A percentile compares a stretch with the other conserved stretches of the same genome.
Evolutionary conservation across 2,888 invertebrate species (phyloP).

Genomic region (Orchestes rusci): DNA sequence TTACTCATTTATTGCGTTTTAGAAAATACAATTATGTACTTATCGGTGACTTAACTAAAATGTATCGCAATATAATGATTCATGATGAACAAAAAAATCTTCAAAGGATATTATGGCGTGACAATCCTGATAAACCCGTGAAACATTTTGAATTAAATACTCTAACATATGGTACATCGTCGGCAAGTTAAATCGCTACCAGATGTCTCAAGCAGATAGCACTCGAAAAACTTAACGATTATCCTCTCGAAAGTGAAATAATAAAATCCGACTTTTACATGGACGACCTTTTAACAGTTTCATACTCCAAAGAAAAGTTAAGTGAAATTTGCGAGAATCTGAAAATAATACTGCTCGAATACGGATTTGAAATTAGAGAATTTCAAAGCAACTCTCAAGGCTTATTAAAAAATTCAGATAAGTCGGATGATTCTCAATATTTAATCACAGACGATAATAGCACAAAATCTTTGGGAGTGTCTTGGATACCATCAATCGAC

Average conservation of each 20-base stretch:
- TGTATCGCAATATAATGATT: no score
- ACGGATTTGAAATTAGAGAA: background rate
- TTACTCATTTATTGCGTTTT: background rate
- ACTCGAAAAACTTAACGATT: background rate
- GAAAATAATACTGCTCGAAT: background rate
- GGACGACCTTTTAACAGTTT: background rate
- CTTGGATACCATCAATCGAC: background rate
- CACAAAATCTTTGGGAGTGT: background rate
- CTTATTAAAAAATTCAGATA: background rate
- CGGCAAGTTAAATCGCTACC: no score
- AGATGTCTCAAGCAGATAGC: background rate
- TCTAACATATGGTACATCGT: no score
- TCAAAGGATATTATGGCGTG: no score
- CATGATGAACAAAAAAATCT: no score
- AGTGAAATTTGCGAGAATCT: background rate
- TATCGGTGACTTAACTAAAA: no score
- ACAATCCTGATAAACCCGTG: no score
- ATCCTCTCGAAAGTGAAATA: background rate
- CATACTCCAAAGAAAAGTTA: background rate
- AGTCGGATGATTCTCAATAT: background rate
- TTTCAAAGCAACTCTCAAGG: background rate
- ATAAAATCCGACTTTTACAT: background rate
- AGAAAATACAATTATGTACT: background rate
- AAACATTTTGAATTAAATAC: no score
- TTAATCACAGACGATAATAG: background rate